Evolutionary conservation across 1,140 invertebrate species (phyloP).

Genomic region (Drosophila quadrilineata): DNA sequence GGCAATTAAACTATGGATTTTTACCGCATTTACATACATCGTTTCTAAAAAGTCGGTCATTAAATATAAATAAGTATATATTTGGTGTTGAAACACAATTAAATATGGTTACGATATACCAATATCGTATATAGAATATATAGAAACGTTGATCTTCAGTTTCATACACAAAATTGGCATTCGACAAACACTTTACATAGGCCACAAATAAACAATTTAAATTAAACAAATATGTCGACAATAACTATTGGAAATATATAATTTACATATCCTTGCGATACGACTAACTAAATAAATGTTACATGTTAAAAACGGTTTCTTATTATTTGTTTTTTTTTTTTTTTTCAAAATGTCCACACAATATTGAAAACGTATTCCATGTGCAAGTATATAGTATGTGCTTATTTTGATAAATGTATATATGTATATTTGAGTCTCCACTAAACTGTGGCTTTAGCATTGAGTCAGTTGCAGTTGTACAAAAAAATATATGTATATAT

Average conservation of each 20-base stretch:
- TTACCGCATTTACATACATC: too few species aligned
- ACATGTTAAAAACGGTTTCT: too few species aligned
- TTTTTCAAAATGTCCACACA: too few species aligned
- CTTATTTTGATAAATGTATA: background rate
- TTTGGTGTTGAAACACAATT: conserved; percentile 59
- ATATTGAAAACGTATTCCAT: too few species aligned
- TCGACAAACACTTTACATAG: conserved; percentile 26
- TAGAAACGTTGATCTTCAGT: conserved; percentile 32
- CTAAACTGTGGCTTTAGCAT: background rate
- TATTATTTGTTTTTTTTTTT: too few species aligned
- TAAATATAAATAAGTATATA: conserved; percentile 43
- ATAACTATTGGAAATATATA: too few species aligned
- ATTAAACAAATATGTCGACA: background rate
- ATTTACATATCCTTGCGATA: conserved; percentile 3
- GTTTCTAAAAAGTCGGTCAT: conserved; percentile 41
- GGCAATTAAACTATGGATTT: conserved; percentile 28
- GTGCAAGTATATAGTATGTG: too few species aligned
- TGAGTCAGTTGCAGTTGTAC: background rate
- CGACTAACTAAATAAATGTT: too few species aligned
- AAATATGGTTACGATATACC: conserved; percentile 27
- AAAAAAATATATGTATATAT: background rate
- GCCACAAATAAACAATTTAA: background rate
- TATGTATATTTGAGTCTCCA: background rate
- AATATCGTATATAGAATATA: conserved; percentile 31
- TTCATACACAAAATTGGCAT: conserved; percentile 34